Evolutionary conservation across 1,140 invertebrate genomes (phyloP).

Genomic region (Drosophila saltans): DNA sequence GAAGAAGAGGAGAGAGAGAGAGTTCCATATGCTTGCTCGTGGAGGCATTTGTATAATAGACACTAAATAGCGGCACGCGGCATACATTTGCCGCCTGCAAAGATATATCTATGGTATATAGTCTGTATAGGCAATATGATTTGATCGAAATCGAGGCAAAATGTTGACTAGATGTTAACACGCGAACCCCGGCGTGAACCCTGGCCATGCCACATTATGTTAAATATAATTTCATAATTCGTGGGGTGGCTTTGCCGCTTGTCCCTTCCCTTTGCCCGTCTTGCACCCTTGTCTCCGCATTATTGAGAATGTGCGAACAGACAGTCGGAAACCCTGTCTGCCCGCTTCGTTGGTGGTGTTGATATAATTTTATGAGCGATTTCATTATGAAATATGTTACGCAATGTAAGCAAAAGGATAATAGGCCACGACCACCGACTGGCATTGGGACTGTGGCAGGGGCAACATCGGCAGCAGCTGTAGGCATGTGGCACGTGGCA

Average conservation of each 20-base stretch:
- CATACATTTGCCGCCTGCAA: slow-evolving; percentile 66
- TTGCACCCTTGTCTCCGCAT: slow-evolving; percentile 22
- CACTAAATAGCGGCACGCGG: slow-evolving; percentile 78
- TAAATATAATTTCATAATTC: slow-evolving; percentile 77
- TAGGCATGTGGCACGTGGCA: slow-evolving; percentile 57
- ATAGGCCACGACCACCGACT: slow-evolving; percentile 15
- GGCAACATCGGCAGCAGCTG: not conserved
- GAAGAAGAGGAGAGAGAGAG: slow-evolving; percentile 24
- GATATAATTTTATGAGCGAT: slow-evolving; percentile 80
- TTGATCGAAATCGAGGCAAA: slow-evolving; percentile 52
- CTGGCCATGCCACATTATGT: slow-evolving; percentile 56
- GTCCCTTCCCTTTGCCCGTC: not conserved
- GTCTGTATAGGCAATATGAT: slow-evolving; percentile 52
- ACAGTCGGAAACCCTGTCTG: not conserved
- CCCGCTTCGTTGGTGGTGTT: slow-evolving; percentile 51
- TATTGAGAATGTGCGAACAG: slow-evolving; percentile 66
- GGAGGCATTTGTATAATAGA: slow-evolving; percentile 72
- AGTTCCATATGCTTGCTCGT: slow-evolving; percentile 48
- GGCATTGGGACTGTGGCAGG: not conserved
- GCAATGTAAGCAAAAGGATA: slow-evolving; percentile 46
- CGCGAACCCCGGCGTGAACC: slow-evolving; percentile 28
- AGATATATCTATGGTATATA: slow-evolving; percentile 32
- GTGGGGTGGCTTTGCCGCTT: slow-evolving; percentile 45
- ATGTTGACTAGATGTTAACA: slow-evolving; percentile 62
- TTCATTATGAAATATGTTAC: slow-evolving; percentile 78